These are phyloP conservation scores for Nothoprocta perdicaria DNA, from an alignment of 2,113 vertebrate species.

Conservation along the genomic window DNA sequence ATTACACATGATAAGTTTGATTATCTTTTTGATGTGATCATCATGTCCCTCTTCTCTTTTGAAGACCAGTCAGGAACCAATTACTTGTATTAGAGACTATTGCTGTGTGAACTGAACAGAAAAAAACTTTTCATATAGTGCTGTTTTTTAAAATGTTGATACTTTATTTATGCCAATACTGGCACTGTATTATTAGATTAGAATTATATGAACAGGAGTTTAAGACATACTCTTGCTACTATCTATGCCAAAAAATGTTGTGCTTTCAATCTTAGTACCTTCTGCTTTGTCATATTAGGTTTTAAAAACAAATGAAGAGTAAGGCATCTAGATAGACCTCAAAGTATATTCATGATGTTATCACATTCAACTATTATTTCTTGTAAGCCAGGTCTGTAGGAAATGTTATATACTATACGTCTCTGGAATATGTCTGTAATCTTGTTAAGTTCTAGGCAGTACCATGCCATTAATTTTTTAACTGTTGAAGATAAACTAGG, in stretches of 20 bases:
- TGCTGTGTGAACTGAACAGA: not conserved
- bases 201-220: not conserved
- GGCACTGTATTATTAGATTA: not conserved
- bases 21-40: slow-evolving; percentile 26
- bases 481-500: not conserved
- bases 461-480: not conserved
- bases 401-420: not conserved
- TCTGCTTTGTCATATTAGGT: not conserved
- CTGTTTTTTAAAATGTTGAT: slow-evolving; percentile 15
- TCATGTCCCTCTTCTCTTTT: not conserved
- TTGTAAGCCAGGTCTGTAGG: not conserved
- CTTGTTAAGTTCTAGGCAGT: not conserved
- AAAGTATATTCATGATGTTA: not conserved
- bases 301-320: not conserved
- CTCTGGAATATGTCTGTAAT: not conserved
- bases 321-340: not conserved
- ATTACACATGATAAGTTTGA: slow-evolving; percentile 16
- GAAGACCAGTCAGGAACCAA: slow-evolving; percentile 28
- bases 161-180: not conserved
- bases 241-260: not conserved
- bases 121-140: not conserved
- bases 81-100: slow-evolving; percentile 21
- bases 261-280: not conserved
- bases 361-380: not conserved
- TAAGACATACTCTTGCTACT: not conserved